These are phyloP conservation scores for Lethrus apterus DNA, from an alignment of 1,140 invertebrate genomes.

Conservation along the genomic window DNA sequence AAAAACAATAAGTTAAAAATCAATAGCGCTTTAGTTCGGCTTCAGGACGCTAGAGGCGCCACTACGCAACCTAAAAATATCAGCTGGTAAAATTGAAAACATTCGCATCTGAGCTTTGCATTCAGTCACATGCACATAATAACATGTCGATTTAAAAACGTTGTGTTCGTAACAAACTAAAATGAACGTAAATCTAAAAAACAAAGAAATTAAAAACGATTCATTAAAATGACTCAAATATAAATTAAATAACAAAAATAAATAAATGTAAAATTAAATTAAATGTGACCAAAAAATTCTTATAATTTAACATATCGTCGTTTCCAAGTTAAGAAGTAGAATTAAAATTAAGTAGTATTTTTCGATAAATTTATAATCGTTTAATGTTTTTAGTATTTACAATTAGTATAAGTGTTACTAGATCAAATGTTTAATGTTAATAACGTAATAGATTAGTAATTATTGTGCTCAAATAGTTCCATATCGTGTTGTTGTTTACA, in stretches of 20 bases:
- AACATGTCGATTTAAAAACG: constrained; percentile 9
- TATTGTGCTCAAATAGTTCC: no score
- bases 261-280: constrained; percentile 1
- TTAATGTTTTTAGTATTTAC: no score
- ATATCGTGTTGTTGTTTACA: no score
- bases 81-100: constrained; percentile 12
- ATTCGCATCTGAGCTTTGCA: constrained; percentile 7
- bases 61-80: constrained; percentile 3
- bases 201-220: not conserved
- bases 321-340: no score
- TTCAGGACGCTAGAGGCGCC: constrained; percentile 1
- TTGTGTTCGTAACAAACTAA: constrained; percentile 10
- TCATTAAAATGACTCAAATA: not conserved
- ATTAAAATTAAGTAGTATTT: no score
- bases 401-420: no score
- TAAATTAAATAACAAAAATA: not conserved
- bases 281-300: not conserved
- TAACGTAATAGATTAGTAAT: no score
- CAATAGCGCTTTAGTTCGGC: no score
- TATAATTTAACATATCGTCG: no score
- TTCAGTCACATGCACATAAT: constrained; percentile 5
- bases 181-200: not conserved
- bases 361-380: no score
- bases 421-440: no score
- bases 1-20: no score